Evolutionary conservation across 2,113 vertebrate genomes (phyloP), one percentile per base, ranked within the genome.

Genomic region (Butastur rufipennis): DNA sequence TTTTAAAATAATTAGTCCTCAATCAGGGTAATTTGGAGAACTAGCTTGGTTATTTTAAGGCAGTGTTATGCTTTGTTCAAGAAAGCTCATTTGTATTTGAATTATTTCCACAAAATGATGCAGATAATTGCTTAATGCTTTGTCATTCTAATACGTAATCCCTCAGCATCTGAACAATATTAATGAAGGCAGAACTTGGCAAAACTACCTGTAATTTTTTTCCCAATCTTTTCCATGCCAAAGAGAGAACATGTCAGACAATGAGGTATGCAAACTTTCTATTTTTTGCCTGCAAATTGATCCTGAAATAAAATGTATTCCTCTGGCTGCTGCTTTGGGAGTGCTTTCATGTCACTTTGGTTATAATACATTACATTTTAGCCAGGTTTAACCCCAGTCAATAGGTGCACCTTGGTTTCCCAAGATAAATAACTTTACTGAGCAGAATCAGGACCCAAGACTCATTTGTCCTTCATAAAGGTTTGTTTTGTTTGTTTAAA

Each of bases 401-500:
- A 31, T 85, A 55, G 25, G 42, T 17, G 5, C 40, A 40, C 81
- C 31, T 77, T 34, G 29, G 22, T 50, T 94, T 94, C 71, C 74
- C 55, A n/a, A 89, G 56, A 88, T n/a, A 84, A 92, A 72, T 81
- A 75, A 87, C 86, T 68, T 38, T 10, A 15, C 79, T 70, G 36
- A 78, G 47, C 68, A 93, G 85, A 62, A 90, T 79, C 73, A 47
- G 36, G 36, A 86, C 65, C 59, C 53, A 32, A 42, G 80, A 71
- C 71, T 90, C 85, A 95, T 97, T 96, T 96, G 65, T 92, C 55
- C 67, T 88, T 88, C 58, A 20, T 71, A 68, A 88, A 45, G 59
- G 77, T 72, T 89, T 91, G 38, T 63, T 95, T 96, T 96, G 87
- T 97, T 97, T 97, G 95, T 94, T 85, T 95, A 95, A 95, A 94